Evolutionary conservation across 1,140 invertebrate species (phyloP).

Genomic region (Achroia grisella): DNA sequence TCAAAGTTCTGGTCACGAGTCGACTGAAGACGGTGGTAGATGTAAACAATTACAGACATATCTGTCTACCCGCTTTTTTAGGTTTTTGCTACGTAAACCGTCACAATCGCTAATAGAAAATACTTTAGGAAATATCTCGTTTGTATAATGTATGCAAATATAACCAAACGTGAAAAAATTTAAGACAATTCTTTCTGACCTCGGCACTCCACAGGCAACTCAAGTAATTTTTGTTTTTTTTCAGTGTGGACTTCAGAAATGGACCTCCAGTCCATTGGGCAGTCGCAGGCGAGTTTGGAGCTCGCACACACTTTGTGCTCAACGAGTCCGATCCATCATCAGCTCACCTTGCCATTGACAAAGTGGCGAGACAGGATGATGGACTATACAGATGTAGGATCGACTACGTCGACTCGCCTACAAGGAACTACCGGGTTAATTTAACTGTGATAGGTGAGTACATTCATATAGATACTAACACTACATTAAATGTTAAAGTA

Average conservation of each 20-base stretch:
- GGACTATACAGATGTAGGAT: constrained; percentile 88
- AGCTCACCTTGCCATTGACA: constrained; percentile 82
- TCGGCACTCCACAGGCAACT: too few species aligned
- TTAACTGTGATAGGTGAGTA: constrained; percentile 88
- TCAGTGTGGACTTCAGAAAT: constrained; percentile 84
- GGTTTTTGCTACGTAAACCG: constrained; percentile 4
- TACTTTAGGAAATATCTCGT: too few species aligned
- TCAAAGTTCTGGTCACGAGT: too few species aligned
- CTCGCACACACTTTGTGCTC: constrained; percentile 83
- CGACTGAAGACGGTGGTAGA: too few species aligned
- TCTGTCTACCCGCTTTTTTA: too few species aligned
- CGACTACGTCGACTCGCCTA: constrained; percentile 89
- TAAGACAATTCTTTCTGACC: too few species aligned
- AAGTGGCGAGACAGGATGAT: constrained; percentile 82
- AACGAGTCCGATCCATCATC: constrained; percentile 78
- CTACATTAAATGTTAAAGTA: too few species aligned
- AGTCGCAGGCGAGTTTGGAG: constrained; percentile 82
- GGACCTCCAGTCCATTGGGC: constrained; percentile 82
- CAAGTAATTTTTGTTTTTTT: constrained; percentile 27
- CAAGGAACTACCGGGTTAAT: constrained; percentile 88
- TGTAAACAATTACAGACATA: too few species aligned
- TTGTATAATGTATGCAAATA: too few species aligned
- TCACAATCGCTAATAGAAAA: too few species aligned
- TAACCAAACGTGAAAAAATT: too few species aligned
- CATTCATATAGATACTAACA: too few species aligned